phyloP scores from a whole-genome alignment of 2,797 vertebrate genomes.

The Muscicapa comitata region DNA sequence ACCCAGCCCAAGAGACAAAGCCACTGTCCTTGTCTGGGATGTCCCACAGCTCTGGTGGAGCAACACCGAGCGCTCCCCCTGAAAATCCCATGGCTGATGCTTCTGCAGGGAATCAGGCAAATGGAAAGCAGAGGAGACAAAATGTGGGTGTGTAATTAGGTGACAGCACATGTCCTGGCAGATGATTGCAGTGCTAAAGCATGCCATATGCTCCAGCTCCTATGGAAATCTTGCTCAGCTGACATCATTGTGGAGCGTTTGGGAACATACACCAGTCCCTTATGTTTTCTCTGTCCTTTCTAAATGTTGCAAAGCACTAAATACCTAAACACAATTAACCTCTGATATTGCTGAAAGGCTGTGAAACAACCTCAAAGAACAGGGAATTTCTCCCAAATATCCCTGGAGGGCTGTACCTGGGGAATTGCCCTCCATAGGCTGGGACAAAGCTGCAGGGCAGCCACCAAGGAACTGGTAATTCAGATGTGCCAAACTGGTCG shows the following conservation, averaged over 20 bases:
- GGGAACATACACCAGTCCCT: conserved; percentile 10
- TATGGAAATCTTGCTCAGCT: conserved; percentile 31
- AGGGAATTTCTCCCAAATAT: neutral
- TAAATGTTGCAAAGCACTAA: conserved; percentile 30
- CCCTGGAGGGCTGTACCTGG: too few relatives aligned
- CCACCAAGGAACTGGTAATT: neutral
- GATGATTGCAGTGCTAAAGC: conserved; percentile 54
- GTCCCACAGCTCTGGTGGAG: neutral
- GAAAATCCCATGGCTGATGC: neutral
- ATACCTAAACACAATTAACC: conserved; percentile 62
- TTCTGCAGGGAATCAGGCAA: neutral
- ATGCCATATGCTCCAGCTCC: conserved; percentile 56
- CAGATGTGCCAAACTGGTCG: neutral
- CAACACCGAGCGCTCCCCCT: rapidly evolving
- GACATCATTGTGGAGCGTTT: neutral
- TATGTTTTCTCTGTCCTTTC: conserved; percentile 13
- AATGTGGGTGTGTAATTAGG: conserved; percentile 44
- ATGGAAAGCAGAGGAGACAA: conserved; percentile 20
- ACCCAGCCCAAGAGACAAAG: neutral
- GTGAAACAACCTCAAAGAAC: neutral
- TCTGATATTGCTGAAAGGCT: neutral
- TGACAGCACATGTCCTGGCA: conserved; percentile 46
- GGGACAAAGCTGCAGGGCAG: neutral
- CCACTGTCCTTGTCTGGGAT: rapidly evolving
- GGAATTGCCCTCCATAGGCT: neutral